These are phyloP conservation scores for Drosophila lacicola DNA, from an alignment of 2,888 invertebrate genomes.

Conservation along the genomic window DNA sequence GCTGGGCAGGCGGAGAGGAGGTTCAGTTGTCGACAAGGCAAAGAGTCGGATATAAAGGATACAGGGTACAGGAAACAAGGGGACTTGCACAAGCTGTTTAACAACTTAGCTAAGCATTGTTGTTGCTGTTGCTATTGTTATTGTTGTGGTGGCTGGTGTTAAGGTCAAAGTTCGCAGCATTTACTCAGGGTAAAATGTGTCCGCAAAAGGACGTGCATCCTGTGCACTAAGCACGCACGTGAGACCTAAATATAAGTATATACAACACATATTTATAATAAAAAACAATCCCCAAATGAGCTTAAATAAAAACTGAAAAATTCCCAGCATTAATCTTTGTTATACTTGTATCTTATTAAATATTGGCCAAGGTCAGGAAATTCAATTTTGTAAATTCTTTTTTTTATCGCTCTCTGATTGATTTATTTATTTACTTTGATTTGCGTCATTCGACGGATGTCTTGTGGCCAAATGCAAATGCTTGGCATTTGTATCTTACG, in stretches of 20 bases:
- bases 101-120: constrained; percentile 53
- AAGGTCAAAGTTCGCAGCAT: constrained; percentile 71
- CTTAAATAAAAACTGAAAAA: constrained; percentile 16
- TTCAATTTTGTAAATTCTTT: not conserved
- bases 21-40: constrained; percentile 3
- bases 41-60: constrained; percentile 1
- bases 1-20: not conserved
- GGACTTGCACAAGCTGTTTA: constrained; percentile 60
- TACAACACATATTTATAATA: constrained; percentile 29
- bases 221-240: constrained; percentile 43
- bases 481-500: too few relatives aligned
- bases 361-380: constrained; percentile 21
- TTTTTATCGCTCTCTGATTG: not conserved
- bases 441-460: too few relatives aligned
- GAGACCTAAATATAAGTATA: constrained; percentile 28
- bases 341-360: not conserved
- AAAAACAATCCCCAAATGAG: constrained; percentile 30
- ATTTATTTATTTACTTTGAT: not conserved
- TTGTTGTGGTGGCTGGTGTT: constrained; percentile 14
- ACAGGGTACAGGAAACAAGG: constrained; percentile 3
- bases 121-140: constrained; percentile 16
- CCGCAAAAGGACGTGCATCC: constrained; percentile 33
- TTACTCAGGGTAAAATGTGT: constrained; percentile 23
- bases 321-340: not conserved
- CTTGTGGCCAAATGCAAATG: too few relatives aligned